Evolutionary conservation across 2,113 vertebrate genomes (phyloP).

Genomic region (Eulacestoma nigropectus): DNA sequence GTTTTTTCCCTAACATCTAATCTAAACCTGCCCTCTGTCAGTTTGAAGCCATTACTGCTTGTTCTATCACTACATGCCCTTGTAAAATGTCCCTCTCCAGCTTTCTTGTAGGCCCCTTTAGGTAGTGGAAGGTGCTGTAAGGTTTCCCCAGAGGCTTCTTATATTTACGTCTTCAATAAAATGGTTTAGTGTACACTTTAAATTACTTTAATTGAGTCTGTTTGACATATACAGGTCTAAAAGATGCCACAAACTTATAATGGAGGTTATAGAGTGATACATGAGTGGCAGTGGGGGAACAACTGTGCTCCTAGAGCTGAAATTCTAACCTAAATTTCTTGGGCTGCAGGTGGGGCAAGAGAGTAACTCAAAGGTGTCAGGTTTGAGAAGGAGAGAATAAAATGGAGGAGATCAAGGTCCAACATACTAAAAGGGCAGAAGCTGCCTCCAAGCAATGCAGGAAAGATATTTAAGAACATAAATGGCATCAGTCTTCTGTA

Average conservation of each 20-base stretch:
- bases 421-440: background rate
- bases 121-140: background rate
- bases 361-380: background rate
- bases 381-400: background rate
- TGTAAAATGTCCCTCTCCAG: background rate
- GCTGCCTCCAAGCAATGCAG: background rate
- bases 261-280: background rate
- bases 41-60: background rate
- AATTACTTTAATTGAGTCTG: background rate
- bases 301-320: background rate
- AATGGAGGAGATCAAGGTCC: background rate
- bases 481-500: background rate
- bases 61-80: background rate
- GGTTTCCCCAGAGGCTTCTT: background rate
- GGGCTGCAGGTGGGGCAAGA: background rate
- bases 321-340: background rate
- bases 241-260: background rate
- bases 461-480: background rate
- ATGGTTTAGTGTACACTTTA: background rate
- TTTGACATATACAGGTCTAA: background rate
- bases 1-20: background rate
- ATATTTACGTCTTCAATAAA: background rate
- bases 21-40: background rate
- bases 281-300: background rate
- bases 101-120: background rate